Percentiles rank a stretch among this genome's conserved stretches.
These are phyloP conservation scores for Aphrophora alni DNA, from an alignment of 2,888 invertebrate species.

Conservation along the genomic window DNA sequence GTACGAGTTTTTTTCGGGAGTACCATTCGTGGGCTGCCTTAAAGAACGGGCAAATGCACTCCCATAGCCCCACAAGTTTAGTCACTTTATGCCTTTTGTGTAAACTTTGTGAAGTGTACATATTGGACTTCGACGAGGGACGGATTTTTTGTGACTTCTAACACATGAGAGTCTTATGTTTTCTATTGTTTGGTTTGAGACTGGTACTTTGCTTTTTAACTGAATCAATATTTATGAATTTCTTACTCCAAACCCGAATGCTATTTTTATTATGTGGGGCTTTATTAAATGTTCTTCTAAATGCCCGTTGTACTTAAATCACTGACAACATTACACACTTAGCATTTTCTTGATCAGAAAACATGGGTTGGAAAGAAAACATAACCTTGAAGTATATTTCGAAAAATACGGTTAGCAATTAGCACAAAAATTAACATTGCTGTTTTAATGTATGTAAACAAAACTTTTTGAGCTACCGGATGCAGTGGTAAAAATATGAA, in stretches of 20 bases:
- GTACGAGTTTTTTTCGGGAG: no score
- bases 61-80: no score
- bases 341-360: no score
- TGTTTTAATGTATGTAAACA: neutral
- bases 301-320: neutral
- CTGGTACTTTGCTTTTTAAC: neutral
- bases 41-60: no score
- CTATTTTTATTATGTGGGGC: neutral
- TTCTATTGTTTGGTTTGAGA: no score
- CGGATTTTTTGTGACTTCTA: neutral
- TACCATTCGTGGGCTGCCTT: no score
- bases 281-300: no score
- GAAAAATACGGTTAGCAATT: neutral
- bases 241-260: neutral
- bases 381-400: no score
- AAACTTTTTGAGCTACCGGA: neutral
- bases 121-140: no score
- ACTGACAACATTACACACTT: neutral
- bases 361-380: neutral
- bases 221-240: neutral
- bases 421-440: neutral
- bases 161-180: neutral
- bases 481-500: neutral
- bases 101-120: no score
- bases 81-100: no score